These are phyloP conservation scores for Orchesella cincta DNA, from an alignment of 1,140 invertebrate genomes.

Conservation along the genomic window DNA sequence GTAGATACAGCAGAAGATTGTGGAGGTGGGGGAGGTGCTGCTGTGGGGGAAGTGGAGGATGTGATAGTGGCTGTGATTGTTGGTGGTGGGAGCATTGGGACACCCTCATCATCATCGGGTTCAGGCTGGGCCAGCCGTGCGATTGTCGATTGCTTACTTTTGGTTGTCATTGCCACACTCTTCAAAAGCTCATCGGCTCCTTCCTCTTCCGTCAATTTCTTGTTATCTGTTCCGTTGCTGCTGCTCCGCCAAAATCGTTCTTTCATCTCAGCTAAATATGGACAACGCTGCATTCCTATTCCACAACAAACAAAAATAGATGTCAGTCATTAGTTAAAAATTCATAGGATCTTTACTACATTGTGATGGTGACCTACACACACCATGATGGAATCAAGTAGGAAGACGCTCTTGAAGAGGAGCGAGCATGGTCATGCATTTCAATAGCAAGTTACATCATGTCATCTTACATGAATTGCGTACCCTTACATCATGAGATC, in stretches of 20 bases:
- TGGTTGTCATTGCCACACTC: conserved; percentile 51
- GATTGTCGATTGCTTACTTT: conserved; percentile 52
- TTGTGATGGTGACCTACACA: no score
- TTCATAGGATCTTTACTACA: no score
- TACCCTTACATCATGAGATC: no score
- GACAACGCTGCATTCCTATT: conserved; percentile 53
- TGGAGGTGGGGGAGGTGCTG: conserved; percentile 20
- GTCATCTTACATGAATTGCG: no score
- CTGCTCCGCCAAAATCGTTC: conserved; percentile 51
- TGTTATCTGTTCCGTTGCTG: conserved; percentile 49
- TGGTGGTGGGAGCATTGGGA: conserved; percentile 48
- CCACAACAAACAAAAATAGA: no score
- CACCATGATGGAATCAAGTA: no score
- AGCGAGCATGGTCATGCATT: no score
- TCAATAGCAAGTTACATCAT: no score
- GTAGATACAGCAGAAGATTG: conserved; percentile 41
- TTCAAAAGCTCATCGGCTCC: conserved; percentile 49
- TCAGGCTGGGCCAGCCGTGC: conserved; percentile 50
- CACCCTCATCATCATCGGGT: conserved; percentile 49
- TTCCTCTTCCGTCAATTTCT: conserved; percentile 50
- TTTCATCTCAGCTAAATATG: conserved; percentile 52
- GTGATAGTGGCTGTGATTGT: conserved; percentile 20
- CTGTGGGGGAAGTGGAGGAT: conserved; percentile 7
- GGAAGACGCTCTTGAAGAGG: no score
- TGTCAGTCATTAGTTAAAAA: no score